Conservation (phyloP, 1,140 invertebrate genomes). For the Neomicropteryx cornuta region DNA sequence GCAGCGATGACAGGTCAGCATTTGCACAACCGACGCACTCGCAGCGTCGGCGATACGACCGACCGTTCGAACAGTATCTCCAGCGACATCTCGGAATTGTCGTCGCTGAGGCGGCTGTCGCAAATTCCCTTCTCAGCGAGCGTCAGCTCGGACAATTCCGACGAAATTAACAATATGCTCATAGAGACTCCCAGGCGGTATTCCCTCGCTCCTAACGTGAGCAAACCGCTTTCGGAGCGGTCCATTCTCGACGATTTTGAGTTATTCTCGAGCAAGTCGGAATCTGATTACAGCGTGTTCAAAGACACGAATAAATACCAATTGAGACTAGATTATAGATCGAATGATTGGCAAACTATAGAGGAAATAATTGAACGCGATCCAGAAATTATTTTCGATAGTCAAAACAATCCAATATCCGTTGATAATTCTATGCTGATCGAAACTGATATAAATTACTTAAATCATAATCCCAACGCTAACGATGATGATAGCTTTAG, state of each 20-base stretch:
- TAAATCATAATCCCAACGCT: too few species aligned
- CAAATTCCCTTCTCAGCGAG: slow-evolving; percentile 13
- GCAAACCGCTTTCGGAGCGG: slow-evolving; percentile 17
- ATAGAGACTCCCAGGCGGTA: slow-evolving; percentile 6
- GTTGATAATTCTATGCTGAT: slow-evolving; percentile 18
- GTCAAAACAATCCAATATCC: slow-evolving; percentile 25
- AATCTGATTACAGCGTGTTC: slow-evolving; percentile 30
- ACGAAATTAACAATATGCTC: background rate
- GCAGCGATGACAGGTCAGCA: slow-evolving; percentile 59
- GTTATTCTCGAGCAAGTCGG: slow-evolving; percentile 29
- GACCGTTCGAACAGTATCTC: slow-evolving; percentile 17
- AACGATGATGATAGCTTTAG: too few species aligned
- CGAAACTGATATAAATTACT: slow-evolving; percentile 1
- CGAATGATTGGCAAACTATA: slow-evolving; percentile 29
- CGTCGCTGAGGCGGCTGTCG: too few species aligned
- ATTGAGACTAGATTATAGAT: too few species aligned
- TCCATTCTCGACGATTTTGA: slow-evolving; percentile 31
- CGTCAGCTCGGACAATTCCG: slow-evolving; percentile 2
- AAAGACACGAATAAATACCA: slow-evolving; percentile 22
- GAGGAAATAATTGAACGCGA: slow-evolving; percentile 35
- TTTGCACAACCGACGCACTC: too few species aligned
- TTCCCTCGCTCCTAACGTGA: slow-evolving; percentile 11
- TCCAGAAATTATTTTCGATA: slow-evolving; percentile 34
- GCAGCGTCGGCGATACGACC: slow-evolving; percentile 23
- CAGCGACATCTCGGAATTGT: slow-evolving; percentile 19